Evolutionary conservation across 2,888 invertebrate species (phyloP).

Genomic region (Ophraella communa): DNA sequence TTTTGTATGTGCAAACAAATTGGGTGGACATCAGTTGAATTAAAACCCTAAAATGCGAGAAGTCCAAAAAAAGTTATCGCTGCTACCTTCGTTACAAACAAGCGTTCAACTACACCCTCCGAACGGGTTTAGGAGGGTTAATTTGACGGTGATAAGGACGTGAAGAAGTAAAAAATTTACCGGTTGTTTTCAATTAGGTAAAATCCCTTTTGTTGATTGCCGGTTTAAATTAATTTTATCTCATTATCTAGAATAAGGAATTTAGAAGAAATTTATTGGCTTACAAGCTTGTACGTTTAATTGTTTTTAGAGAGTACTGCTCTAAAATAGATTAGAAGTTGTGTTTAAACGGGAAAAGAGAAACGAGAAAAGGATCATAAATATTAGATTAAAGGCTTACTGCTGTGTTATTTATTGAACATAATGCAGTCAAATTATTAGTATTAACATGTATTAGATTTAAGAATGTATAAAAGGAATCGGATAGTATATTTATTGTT

Average conservation of each 20-base stretch:
- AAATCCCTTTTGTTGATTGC: not conserved
- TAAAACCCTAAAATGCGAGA: slow-evolving; percentile 14
- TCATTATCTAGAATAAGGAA: not conserved
- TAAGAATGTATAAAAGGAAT: too few relatives aligned
- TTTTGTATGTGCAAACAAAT: slow-evolving; percentile 13
- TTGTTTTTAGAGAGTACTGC: not conserved
- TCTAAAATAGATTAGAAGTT: not conserved
- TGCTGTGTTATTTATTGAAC: too few relatives aligned
- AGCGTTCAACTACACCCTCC: slow-evolving; percentile 10
- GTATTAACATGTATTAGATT: too few relatives aligned
- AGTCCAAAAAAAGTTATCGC: slow-evolving; percentile 17
- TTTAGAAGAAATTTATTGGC: not conserved
- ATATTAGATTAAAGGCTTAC: too few relatives aligned
- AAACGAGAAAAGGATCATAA: too few relatives aligned
- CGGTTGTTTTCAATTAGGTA: slow-evolving; percentile 1
- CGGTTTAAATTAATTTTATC: not conserved
- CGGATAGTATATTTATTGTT: too few relatives aligned
- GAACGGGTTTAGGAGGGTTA: not conserved
- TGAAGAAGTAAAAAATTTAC: not conserved
- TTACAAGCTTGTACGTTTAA: not conserved
- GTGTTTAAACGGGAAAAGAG: too few relatives aligned
- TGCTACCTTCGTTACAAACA: slow-evolving; percentile 17
- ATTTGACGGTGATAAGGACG: slow-evolving; percentile 14
- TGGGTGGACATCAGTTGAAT: slow-evolving; percentile 20
- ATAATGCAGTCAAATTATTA: too few relatives aligned